phyloP scores from a whole-genome alignment of 64 coral and sea anemone genomes.

The Montipora sp. region DNA sequence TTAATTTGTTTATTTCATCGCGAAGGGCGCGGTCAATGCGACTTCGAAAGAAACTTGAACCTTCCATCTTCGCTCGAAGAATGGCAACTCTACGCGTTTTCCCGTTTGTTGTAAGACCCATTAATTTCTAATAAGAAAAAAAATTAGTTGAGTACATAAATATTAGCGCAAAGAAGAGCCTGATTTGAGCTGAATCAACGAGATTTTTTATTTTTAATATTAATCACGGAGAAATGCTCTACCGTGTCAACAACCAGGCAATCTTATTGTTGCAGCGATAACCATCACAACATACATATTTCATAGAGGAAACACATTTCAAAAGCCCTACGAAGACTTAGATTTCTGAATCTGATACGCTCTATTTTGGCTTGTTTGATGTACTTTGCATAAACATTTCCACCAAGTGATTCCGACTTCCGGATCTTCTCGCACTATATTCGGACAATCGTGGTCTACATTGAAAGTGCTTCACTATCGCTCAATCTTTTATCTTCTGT shows the following conservation, averaged over 20 bases:
- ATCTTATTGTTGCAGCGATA: slow-evolving; percentile 38
- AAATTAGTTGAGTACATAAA: slow-evolving; percentile 58
- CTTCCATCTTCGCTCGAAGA: not conserved
- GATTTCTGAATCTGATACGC: slow-evolving; percentile 46
- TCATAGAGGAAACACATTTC: slow-evolving; percentile 51
- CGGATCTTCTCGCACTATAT: not conserved
- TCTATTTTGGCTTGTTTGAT: slow-evolving; percentile 38
- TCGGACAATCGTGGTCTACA: not conserved
- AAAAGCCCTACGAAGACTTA: slow-evolving; percentile 15
- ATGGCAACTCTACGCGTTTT: not conserved
- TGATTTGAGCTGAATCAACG: slow-evolving; percentile 29
- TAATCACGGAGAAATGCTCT: slow-evolving; percentile 16
- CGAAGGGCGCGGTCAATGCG: not conserved
- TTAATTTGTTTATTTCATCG: slow-evolving; percentile 52
- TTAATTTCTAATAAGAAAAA: slow-evolving; percentile 46
- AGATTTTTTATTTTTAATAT: slow-evolving; percentile 46
- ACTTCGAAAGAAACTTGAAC: not conserved
- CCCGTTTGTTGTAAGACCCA: not conserved
- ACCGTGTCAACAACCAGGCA: slow-evolving; percentile 32
- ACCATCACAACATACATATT: slow-evolving; percentile 47
- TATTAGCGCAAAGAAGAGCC: slow-evolving; percentile 46
- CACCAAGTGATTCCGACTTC: not conserved
- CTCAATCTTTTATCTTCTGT: slow-evolving; percentile 34
- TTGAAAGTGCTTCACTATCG: slow-evolving; percentile 27
- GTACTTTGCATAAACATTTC: slow-evolving; percentile 46